Conservation (phyloP, 2,797 vertebrate genomes). For the Gymnopithys bicolor region DNA sequence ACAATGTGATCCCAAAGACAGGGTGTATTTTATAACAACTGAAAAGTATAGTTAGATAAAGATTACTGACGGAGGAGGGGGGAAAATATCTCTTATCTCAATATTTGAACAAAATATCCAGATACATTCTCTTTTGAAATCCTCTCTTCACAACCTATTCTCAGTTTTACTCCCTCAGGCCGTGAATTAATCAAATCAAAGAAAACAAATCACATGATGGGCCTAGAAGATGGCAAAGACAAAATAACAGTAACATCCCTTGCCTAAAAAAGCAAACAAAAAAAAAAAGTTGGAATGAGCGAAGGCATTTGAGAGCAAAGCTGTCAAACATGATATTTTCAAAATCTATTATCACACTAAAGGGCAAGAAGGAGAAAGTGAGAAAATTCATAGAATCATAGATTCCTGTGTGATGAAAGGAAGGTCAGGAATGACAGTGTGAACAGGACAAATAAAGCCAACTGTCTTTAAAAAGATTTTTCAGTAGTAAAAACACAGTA, state of each 20-base stretch:
- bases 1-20: background rate
- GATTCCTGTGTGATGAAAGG: rapidly evolving
- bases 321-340: background rate
- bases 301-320: background rate
- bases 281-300: background rate
- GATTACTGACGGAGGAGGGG: background rate
- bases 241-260: background rate
- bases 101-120: background rate
- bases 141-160: background rate
- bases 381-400: background rate
- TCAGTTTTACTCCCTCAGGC: background rate
- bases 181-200: background rate
- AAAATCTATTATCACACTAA: background rate
- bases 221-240: background rate
- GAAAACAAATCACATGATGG: background rate
- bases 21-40: background rate
- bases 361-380: background rate
- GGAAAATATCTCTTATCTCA: background rate
- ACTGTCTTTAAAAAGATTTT: background rate
- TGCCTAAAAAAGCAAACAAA: background rate
- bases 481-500: background rate
- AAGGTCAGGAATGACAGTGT: background rate
- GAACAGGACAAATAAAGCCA: background rate
- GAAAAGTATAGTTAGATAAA: background rate
- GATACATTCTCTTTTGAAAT: background rate